Conservation (phyloP, 2,888 invertebrate species). For the Leptogaster cylindrica region DNA sequence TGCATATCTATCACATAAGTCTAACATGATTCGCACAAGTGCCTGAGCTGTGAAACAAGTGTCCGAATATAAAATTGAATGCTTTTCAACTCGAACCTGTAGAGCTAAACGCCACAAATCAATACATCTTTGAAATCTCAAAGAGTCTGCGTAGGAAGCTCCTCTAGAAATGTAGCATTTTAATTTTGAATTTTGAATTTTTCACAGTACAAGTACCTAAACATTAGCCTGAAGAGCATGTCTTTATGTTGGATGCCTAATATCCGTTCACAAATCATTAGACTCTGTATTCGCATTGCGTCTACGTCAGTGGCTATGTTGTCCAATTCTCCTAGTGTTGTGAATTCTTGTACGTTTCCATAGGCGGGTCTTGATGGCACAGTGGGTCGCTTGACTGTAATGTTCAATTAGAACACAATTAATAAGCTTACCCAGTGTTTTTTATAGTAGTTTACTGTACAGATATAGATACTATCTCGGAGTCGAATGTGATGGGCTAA, state of each 20-base stretch:
- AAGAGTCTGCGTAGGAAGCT: slow-evolving; percentile 74
- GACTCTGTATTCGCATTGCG: slow-evolving; percentile 83
- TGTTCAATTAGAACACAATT: neutral
- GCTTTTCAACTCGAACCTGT: slow-evolving; percentile 78
- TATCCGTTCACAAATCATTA: slow-evolving; percentile 86
- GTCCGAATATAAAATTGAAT: slow-evolving; percentile 78
- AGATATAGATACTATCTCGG: slow-evolving; percentile 56
- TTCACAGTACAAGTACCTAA: slow-evolving; percentile 63
- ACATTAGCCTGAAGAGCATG: slow-evolving; percentile 79
- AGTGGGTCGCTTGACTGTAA: slow-evolving; percentile 63
- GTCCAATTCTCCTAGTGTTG: slow-evolving; percentile 73
- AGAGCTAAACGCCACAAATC: slow-evolving; percentile 87
- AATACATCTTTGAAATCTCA: slow-evolving; percentile 81
- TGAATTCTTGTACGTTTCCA: slow-evolving; percentile 76
- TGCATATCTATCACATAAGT: slow-evolving; percentile 69
- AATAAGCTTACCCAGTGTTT: neutral
- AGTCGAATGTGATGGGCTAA: slow-evolving; percentile 74
- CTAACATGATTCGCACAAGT: slow-evolving; percentile 81
- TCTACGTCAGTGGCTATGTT: slow-evolving; percentile 80
- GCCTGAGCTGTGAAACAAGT: slow-evolving; percentile 87
- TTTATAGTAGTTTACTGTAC: too few species aligned
- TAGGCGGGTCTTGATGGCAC: slow-evolving; percentile 69
- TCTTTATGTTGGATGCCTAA: slow-evolving; percentile 87
- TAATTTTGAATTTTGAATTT: neutral
- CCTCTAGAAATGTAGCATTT: slow-evolving; percentile 63